These are phyloP conservation scores for Lichenostomus cassidix DNA, from an alignment of 2,113 vertebrate species.

Conservation along the genomic window DNA sequence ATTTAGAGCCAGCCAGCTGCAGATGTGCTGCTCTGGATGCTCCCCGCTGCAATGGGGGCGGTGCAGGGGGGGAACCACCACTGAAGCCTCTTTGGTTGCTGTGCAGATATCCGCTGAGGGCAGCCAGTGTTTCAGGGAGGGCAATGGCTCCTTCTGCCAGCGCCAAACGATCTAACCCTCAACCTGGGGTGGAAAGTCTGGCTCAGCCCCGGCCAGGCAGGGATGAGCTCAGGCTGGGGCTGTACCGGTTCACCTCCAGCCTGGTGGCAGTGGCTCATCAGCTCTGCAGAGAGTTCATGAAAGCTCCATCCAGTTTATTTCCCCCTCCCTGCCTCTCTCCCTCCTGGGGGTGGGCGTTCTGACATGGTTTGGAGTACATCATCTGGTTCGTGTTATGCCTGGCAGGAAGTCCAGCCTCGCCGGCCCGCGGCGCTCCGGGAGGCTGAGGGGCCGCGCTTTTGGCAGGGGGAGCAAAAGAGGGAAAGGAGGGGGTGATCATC, in stretches of 20 bases:
- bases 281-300: neutral
- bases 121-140: neutral
- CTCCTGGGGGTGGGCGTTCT: slow-evolving; percentile 52
- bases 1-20: slow-evolving; percentile 32
- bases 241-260: neutral
- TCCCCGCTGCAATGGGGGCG: neutral
- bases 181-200: neutral
- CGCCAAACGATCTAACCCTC: accelerated
- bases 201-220: neutral
- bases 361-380: slow-evolving; percentile 46
- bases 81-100: neutral
- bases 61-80: neutral
- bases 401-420: slow-evolving; percentile 62
- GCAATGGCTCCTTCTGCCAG: neutral
- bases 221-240: neutral
- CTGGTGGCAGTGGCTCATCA: neutral
- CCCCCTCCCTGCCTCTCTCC: neutral
- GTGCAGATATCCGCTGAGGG: neutral
- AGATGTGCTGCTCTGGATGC: slow-evolving; percentile 38
- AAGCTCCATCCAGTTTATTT: slow-evolving; percentile 20
- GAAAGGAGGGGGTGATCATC: neutral
- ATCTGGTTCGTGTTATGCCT: slow-evolving; percentile 76
- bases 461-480: neutral
- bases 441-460: slow-evolving; percentile 19
- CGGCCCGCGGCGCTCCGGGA: slow-evolving; percentile 9